Evolutionary conservation across 2,113 vertebrate genomes (phyloP).

Genomic region (Anas platyrhynchos): DNA sequence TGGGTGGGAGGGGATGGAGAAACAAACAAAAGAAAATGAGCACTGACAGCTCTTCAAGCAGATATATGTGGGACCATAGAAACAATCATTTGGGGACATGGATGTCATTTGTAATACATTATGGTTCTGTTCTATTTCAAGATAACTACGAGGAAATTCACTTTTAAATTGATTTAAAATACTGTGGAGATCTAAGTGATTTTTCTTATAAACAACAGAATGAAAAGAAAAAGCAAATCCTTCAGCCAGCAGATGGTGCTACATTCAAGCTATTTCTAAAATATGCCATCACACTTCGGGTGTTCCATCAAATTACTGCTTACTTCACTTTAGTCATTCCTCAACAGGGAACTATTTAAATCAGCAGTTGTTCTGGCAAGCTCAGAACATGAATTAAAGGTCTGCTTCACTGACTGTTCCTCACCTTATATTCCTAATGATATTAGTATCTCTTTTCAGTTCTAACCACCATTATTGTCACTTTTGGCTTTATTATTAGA

Average conservation of each 20-base stretch:
- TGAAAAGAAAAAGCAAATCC: fast-evolving
- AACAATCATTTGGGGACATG: not conserved
- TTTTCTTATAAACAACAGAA: not conserved
- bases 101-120: not conserved
- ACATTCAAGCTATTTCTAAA: conserved; percentile 7
- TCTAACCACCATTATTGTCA: not conserved
- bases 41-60: not conserved
- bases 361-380: not conserved
- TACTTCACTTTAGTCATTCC: not conserved
- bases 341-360: not conserved
- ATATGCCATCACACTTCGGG: fast-evolving
- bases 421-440: not conserved
- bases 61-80: not conserved
- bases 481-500: not conserved
- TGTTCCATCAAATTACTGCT: not conserved
- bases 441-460: not conserved
- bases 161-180: not conserved
- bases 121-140: not conserved
- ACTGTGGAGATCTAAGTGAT: fast-evolving
- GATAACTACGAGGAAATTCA: not conserved
- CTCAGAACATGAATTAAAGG: not conserved
- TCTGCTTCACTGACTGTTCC: not conserved
- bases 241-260: conserved; percentile 65
- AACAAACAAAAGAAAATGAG: not conserved
- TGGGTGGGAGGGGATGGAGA: not conserved